Base-by-base conservation (phyloP, 2,797 vertebrate species). In the Gambelia wislizenii region DNA sequence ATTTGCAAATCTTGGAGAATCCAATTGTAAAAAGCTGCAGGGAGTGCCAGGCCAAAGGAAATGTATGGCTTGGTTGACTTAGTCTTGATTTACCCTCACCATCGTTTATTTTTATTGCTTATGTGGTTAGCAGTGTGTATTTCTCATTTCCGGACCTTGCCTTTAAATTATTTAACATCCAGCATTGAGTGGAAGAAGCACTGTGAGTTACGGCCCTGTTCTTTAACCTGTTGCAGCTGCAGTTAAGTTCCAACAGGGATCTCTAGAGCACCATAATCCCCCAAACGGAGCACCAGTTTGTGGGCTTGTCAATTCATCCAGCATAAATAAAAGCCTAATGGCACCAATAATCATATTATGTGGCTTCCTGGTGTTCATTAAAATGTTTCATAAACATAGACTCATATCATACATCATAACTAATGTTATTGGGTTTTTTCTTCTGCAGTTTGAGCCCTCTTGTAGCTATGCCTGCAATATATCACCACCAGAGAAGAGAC, bases 311-410 rank as follows among this genome's bases (percentile, higher is more conserved):
- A 75, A 87, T 36, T 77, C 44, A 74, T 72, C 61, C 36, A 22
- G 81, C 76, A 84, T 88, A 93, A 95, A 91, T 92, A 91, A 91
- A 79, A 90, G 33, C 42, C 47, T 91, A 92, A 94, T 84, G 75
- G 93, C 87, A 85, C 84, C 81, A 82, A 42, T 93, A 92, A 93
- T 91, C 91, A 39, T 42, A 59, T 87, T 87, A 83, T 64, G 33
- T 39, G n/a, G 61, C 84, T 91, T 86, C 83, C 82, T 72, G 83
- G 2, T 85, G 52, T 94, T 95, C 87, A 86, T 95, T 90, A 92
- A 49, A 91, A 84, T 83, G 85, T 83, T 94, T 94, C 72, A 42
- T 91, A 88, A 89, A 72, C 75, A 4, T 18, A 22, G 33, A 47
- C 87, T 14, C 33, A 61, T 8, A 52, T 2, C 64, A 33, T 84